Base-by-base conservation (phyloP, 53 echinoderm and acorn worm species). In the Echinometra lucunter region DNA sequence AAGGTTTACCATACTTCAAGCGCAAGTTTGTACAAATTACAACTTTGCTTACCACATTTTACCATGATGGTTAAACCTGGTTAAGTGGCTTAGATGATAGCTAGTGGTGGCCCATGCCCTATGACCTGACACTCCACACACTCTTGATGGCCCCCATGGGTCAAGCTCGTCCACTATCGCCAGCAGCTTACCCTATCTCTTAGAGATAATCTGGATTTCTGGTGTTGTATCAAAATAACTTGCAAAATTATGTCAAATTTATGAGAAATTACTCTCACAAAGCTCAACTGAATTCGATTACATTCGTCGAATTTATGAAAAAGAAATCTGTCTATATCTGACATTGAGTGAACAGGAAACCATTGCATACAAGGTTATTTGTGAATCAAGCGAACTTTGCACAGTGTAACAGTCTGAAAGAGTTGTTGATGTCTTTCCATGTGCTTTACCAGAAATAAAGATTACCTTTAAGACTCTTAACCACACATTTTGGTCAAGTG, bases 111-210 rank as follows among this genome's bases (percentile, higher is more conserved):
- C 53, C 85, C 49, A 85, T 85, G 85, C 85, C n/a, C 49, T 28
- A 85, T 85, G 85, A 47, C 9, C 28, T 37, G 90, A 63, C 63
- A 35, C 60, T 90, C 90, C 63, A 4, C 90, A 90, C 90, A 90
- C 90, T 40, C 35, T 55, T 88, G 88, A 38, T 3, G 53, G 58
- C 58, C 30, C 37, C n/a, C 37, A 90, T 17, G 90, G 90, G 90
- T 57, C 21, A 90, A 18, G 90, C 63, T 90, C 58, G 11, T 23
- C 21, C 18, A 34, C 90, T 90, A 60, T 90, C 90, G 90, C 90
- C 90, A 90, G 58, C 37, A 90, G 90, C 63, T 58, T 90, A 37
- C 18, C 90, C 60, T 58, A 13, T 0, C 37, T 6, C 37, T 85
- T 30, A n/a, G 30, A 85, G 37, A 23, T 42, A 19, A 12, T 78